Evolutionary conservation across 2,888 invertebrate species (phyloP).

Genomic region (Drosophila subquinaria): DNA sequence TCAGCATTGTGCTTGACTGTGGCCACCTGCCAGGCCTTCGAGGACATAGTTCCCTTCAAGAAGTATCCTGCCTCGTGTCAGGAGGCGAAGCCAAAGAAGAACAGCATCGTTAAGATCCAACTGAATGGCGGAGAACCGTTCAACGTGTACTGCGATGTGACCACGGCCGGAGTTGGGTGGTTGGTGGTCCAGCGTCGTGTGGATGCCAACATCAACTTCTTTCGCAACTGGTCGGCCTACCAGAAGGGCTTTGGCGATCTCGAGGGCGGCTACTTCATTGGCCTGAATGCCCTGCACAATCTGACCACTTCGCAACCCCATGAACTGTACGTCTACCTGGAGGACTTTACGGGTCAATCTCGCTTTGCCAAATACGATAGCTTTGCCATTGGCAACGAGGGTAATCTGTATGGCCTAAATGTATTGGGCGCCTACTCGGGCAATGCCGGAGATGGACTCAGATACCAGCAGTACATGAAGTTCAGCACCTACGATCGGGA

Average conservation of each 20-base stretch:
- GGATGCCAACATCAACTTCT: conserved; percentile 89
- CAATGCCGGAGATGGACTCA: conserved; percentile 89
- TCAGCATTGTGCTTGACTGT: conserved; percentile 21
- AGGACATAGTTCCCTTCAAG: conserved; percentile 23
- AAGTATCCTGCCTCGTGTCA: conserved; percentile 40
- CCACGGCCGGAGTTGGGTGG: conserved; percentile 88
- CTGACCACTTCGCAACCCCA: conserved; percentile 82
- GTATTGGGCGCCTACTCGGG: conserved; percentile 88
- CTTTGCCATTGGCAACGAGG: conserved; percentile 89
- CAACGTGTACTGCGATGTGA: conserved; percentile 86
- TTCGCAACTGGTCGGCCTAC: conserved; percentile 88
- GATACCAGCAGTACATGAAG: conserved; percentile 89
- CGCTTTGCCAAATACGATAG: conserved; percentile 88
- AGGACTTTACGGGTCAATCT: conserved; percentile 87
- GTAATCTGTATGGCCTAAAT: conserved; percentile 88
- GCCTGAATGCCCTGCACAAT: conserved; percentile 88
- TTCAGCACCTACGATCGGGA: conserved; percentile 89
- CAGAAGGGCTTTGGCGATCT: conserved; percentile 90
- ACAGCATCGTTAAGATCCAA: conserved; percentile 46
- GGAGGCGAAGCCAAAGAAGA: conserved; percentile 54
- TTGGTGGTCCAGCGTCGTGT: conserved; percentile 89
- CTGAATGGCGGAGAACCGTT: conserved; percentile 84
- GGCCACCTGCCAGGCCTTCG: conserved; percentile 12
- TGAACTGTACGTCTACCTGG: conserved; percentile 88
- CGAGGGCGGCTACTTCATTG: conserved; percentile 90